Percentiles rank a stretch among this genome's conserved stretches.
Evolutionary conservation across 2,797 vertebrate genomes (phyloP).

Genomic region (Mus minutoides): DNA sequence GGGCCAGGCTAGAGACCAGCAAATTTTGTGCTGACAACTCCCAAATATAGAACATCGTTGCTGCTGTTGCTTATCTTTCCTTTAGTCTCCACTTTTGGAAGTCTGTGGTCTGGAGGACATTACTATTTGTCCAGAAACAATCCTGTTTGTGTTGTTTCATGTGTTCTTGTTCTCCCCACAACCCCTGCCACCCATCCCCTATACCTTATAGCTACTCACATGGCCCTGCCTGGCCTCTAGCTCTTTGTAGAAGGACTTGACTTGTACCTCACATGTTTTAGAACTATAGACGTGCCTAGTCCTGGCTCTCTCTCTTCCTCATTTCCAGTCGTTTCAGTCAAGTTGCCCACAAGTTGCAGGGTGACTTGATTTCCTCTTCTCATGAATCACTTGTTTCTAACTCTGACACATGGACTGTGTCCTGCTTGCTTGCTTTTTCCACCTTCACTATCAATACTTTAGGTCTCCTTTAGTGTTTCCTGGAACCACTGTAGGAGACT

Average conservation of each 20-base stretch:
- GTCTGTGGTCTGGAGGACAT: background rate
- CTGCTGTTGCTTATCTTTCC: background rate
- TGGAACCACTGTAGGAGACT: background rate
- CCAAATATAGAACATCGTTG: background rate
- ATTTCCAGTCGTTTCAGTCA: background rate
- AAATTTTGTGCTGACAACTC: background rate
- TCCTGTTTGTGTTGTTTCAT: background rate
- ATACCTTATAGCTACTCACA: background rate
- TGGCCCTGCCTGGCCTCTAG: background rate
- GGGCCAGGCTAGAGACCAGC: background rate
- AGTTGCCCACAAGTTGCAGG: background rate
- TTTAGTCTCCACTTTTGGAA: background rate
- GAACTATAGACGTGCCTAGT: background rate
- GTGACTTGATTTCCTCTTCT: conserved; percentile 1
- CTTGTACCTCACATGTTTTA: background rate
- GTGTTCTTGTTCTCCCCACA: background rate
- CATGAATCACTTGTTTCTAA: conserved; percentile 8
- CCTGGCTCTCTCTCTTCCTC: background rate
- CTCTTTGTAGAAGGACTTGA: background rate
- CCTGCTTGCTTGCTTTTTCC: background rate
- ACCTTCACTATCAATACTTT: background rate
- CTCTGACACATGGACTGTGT: background rate
- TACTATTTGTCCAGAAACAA: background rate
- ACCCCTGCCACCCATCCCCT: background rate
- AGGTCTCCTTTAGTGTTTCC: conserved; percentile 28